A percentile compares a stretch with the other conserved stretches of the same genome.
Evolutionary conservation across 2,113 vertebrate species (phyloP).

Genomic region (Pollimyrus isidori): DNA sequence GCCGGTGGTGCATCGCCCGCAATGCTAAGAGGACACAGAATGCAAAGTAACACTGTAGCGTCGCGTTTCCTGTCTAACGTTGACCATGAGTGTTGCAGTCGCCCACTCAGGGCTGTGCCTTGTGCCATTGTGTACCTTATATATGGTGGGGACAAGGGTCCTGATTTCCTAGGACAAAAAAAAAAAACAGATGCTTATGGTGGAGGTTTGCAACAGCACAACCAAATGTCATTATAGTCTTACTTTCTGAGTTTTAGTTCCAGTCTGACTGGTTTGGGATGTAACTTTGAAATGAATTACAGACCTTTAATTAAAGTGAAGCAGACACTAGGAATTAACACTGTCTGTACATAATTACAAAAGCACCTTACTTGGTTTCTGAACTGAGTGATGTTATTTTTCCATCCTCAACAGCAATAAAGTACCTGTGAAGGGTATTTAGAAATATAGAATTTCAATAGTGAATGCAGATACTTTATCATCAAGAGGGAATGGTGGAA

Average conservation of each 20-base stretch:
- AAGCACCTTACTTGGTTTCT: slow-evolving; percentile 62
- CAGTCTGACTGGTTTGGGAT: background rate
- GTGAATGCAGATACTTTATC: background rate
- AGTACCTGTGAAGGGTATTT: slow-evolving; percentile 63
- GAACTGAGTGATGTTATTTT: slow-evolving; percentile 66
- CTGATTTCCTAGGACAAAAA: slow-evolving; percentile 49
- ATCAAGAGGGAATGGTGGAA: background rate
- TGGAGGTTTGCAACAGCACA: background rate
- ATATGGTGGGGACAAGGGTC: slow-evolving; percentile 65
- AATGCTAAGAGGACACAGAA: slow-evolving; percentile 60
- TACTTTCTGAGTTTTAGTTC: background rate
- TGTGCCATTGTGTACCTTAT: slow-evolving; percentile 67
- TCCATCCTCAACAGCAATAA: slow-evolving; percentile 71
- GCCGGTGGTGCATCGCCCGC: slow-evolving; percentile 79
- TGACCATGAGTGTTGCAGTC: background rate
- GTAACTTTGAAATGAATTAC: background rate
- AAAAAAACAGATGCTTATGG: slow-evolving; percentile 11
- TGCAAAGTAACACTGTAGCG: background rate
- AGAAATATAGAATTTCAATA: background rate
- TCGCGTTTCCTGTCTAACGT: background rate
- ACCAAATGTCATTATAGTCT: background rate
- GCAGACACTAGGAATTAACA: background rate
- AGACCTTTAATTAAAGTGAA: background rate
- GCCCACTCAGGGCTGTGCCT: background rate
- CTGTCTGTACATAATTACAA: background rate